Evolutionary conservation across 2,888 invertebrate genomes (phyloP).

Genomic region (Nomada goodeniana): DNA sequence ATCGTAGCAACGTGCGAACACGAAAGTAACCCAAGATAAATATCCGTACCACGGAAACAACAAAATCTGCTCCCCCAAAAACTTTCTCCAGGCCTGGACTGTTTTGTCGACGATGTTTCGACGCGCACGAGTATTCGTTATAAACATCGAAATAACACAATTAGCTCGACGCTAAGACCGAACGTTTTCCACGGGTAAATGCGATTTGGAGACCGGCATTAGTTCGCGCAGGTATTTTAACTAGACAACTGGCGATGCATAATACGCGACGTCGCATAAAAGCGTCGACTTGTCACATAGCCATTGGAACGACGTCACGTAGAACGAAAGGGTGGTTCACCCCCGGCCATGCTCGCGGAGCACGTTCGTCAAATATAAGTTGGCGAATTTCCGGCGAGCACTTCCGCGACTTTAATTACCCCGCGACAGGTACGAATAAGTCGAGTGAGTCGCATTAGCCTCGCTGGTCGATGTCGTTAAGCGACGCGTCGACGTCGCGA

Average conservation of each 20-base stretch:
- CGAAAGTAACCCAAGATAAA: not conserved
- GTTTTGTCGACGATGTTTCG: not conserved
- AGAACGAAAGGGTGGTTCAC: slow-evolving; percentile 13
- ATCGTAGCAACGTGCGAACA: not conserved
- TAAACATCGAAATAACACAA: not conserved
- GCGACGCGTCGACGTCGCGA: not conserved
- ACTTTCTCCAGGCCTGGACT: not conserved
- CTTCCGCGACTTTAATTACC: slow-evolving; percentile 38
- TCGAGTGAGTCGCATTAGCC: slow-evolving; percentile 4
- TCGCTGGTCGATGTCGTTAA: slow-evolving; percentile 2
- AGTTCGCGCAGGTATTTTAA: not conserved
- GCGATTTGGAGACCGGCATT: not conserved
- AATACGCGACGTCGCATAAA: not conserved
- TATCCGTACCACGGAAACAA: not conserved
- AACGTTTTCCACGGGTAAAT: not conserved
- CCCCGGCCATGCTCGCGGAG: not conserved
- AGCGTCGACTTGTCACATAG: not conserved
- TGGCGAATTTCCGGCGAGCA: slow-evolving; percentile 8
- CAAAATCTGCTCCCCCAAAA: not conserved
- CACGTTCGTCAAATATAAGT: slow-evolving; percentile 26
- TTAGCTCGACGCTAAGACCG: not conserved
- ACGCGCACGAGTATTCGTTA: not conserved
- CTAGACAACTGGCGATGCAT: not conserved
- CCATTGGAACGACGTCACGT: slow-evolving; percentile 13
- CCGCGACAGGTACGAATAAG: slow-evolving; percentile 1